These are phyloP conservation scores for Neodiprion pinetum DNA, from an alignment of 1,140 invertebrate genomes.

Conservation along the genomic window DNA sequence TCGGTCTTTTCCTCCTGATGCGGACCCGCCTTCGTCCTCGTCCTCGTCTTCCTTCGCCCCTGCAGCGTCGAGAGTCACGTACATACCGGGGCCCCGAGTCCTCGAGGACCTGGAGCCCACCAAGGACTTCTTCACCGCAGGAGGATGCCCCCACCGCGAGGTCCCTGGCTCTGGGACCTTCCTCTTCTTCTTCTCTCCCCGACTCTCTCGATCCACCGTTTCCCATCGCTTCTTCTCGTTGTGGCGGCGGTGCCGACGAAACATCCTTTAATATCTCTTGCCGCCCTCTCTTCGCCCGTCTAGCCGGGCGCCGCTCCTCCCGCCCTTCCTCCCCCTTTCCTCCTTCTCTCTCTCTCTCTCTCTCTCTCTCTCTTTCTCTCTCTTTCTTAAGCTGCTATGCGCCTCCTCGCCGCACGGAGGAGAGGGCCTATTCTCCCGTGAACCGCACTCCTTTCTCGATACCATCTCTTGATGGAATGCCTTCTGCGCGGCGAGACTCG, in stretches of 20 bases:
- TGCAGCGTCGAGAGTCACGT: not conserved
- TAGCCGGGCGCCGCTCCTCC: not conserved
- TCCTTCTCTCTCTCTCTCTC: slow-evolving; percentile 12
- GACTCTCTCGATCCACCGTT: slow-evolving; percentile 18
- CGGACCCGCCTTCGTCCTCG: slow-evolving; percentile 12
- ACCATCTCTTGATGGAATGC: slow-evolving; percentile 58
- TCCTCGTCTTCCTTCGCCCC: slow-evolving; percentile 1
- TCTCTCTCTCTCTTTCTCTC: slow-evolving; percentile 19
- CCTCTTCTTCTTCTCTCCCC: slow-evolving; percentile 17
- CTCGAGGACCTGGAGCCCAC: not conserved
- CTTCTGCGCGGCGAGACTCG: slow-evolving; percentile 27
- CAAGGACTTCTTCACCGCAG: not conserved
- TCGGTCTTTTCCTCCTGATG: not conserved
- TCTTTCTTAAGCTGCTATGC: slow-evolving; percentile 24
- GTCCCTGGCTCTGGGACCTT: slow-evolving; percentile 32
- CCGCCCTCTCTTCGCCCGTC: slow-evolving; percentile 37
- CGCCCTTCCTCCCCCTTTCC: slow-evolving; percentile 9
- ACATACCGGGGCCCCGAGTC: not conserved
- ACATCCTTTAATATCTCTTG: slow-evolving; percentile 57
- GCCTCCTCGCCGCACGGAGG: slow-evolving; percentile 26
- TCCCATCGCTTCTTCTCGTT: slow-evolving; percentile 17
- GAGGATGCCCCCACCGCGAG: slow-evolving; percentile 49
- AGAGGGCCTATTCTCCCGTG: not conserved
- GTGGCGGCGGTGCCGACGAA: slow-evolving; percentile 39
- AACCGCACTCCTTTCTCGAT: slow-evolving; percentile 38